Percentiles rank a stretch among this genome's conserved stretches.
Conservation (phyloP, 1,140 invertebrate species). For the Halictus rubicundus region DNA sequence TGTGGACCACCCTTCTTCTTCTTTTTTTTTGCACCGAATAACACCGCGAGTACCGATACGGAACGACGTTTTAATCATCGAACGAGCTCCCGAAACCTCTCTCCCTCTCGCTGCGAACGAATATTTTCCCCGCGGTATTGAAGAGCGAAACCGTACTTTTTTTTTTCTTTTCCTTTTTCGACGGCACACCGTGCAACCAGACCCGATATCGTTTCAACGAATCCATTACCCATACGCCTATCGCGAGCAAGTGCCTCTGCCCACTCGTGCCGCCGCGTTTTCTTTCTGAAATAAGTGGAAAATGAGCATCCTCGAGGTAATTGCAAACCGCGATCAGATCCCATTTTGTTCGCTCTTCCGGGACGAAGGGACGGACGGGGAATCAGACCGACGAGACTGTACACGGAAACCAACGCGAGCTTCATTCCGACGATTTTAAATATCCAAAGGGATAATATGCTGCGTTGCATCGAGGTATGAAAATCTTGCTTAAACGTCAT, state of each 20-base stretch:
- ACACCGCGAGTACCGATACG: constrained; percentile 48
- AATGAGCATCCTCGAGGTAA: neutral
- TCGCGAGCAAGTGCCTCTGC: neutral
- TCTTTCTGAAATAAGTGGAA: neutral
- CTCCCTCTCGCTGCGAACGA: neutral
- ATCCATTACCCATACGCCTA: neutral
- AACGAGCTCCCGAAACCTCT: constrained; percentile 36
- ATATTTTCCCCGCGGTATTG: constrained; percentile 1
- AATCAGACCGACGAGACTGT: too few relatives aligned
- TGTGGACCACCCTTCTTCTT: constrained; percentile 32
- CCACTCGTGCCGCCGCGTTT: neutral
- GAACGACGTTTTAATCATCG: constrained; percentile 59
- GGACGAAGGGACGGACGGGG: neutral
- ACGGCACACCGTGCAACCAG: neutral
- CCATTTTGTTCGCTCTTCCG: neutral
- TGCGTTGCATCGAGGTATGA: too few relatives aligned
- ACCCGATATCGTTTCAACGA: neutral
- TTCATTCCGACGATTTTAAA: too few relatives aligned
- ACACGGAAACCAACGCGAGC: too few relatives aligned
- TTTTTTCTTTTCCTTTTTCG: too few relatives aligned
- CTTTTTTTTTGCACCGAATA: constrained; percentile 41
- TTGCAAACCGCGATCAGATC: neutral
- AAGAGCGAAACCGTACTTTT: constrained; percentile 14
- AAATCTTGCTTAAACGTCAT: too few relatives aligned
- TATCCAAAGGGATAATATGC: too few relatives aligned